Percentiles rank a stretch among this genome's conserved stretches.
Conservation (phyloP, 2,113 vertebrate genomes). For the Madoqua kirkii region DNA sequence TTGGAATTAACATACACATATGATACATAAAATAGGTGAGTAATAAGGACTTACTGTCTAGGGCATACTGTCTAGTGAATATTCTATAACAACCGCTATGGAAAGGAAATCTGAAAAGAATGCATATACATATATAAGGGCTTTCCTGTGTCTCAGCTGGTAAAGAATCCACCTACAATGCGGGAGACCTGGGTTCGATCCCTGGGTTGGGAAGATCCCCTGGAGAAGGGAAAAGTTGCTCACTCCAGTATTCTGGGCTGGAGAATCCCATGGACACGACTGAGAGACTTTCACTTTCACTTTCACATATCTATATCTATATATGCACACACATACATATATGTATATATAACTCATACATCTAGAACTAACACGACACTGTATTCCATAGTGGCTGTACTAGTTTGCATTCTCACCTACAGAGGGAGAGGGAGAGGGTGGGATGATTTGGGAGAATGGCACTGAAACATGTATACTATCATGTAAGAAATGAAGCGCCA, state of each 20-base stretch:
- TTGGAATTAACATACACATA: background rate
- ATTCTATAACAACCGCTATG: background rate
- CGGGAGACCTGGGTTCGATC: accelerated
- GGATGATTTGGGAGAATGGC: too few species aligned
- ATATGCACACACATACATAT: accelerated
- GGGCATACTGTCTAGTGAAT: background rate
- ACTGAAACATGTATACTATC: too few species aligned
- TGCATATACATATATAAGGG: background rate
- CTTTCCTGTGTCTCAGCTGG: background rate
- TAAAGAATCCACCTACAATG: background rate
- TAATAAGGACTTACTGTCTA: background rate
- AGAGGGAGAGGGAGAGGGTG: too few species aligned
- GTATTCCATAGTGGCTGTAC: background rate
- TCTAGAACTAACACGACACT: background rate
- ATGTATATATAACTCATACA: background rate
- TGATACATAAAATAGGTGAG: background rate
- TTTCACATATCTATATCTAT: background rate
- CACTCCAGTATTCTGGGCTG: background rate
- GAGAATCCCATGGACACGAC: background rate
- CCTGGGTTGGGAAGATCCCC: background rate
- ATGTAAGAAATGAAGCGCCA: too few species aligned
- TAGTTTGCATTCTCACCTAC: too few species aligned
- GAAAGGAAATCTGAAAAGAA: background rate
- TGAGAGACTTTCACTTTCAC: background rate
- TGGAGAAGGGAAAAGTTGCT: background rate